Percentiles rank a stretch among this genome's conserved stretches.
These are phyloP conservation scores for Edolisoma coerulescens DNA, from an alignment of 2,113 vertebrate genomes.

Conservation along the genomic window DNA sequence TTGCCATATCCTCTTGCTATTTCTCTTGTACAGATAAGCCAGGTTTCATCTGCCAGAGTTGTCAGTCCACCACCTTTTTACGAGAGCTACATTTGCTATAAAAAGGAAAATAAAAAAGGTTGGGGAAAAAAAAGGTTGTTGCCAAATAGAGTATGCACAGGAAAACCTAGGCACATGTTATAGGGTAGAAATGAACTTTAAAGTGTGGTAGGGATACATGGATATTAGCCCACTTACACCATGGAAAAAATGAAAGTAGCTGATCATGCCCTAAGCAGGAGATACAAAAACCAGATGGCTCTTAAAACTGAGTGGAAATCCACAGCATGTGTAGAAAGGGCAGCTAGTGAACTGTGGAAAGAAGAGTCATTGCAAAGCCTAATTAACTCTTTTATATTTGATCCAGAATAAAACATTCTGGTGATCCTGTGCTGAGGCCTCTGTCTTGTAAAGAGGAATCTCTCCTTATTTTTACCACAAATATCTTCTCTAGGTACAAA, in stretches of 20 bases:
- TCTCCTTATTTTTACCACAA: not conserved
- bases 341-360: not conserved
- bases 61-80: not conserved
- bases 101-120: not conserved
- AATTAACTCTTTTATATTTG: not conserved
- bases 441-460: not conserved
- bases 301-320: constrained; percentile 16
- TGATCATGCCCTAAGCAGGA: not conserved
- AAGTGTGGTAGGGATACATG: not conserved
- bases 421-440: not conserved
- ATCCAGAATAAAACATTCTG: not conserved
- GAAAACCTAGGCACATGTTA: not conserved
- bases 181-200: constrained; percentile 16
- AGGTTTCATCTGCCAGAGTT: not conserved
- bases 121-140: not conserved
- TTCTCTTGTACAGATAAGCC: not conserved
- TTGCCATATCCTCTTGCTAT: not conserved
- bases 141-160: not conserved
- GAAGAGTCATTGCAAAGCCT: not conserved
- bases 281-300: constrained; percentile 12
- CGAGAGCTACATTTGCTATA: not conserved
- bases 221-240: not conserved
- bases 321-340: not conserved
- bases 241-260: not conserved
- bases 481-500: not conserved